A percentile compares a stretch with the other conserved stretches of the same genome.
Evolutionary conservation across 2,888 invertebrate genomes (phyloP).

Genomic region (Galerucella pusilla): DNA sequence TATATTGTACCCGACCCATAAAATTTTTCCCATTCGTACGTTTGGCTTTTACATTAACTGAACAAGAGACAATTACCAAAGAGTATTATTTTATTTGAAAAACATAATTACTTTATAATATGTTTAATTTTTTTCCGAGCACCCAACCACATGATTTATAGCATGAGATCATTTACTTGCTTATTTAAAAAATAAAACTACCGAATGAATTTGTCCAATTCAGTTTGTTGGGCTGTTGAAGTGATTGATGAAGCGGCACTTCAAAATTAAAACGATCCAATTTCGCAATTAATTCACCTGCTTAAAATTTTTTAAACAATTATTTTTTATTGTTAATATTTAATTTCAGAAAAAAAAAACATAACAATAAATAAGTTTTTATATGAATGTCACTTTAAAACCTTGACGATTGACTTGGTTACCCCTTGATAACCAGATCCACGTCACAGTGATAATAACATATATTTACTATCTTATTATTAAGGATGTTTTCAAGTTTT

Average conservation of each 20-base stretch:
- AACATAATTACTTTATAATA: constrained; percentile 59
- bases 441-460: background rate
- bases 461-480: constrained; percentile 1
- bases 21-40: constrained; percentile 47
- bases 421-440: background rate
- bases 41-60: constrained; percentile 56
- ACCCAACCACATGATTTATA: constrained; percentile 52
- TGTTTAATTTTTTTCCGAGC: constrained; percentile 50
- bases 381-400: background rate
- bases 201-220: constrained; percentile 36
- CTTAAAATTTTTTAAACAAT: constrained; percentile 12
- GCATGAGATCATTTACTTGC: constrained; percentile 48
- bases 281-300: constrained; percentile 12
- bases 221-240: constrained; percentile 25
- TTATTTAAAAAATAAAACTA: constrained; percentile 39
- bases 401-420: background rate
- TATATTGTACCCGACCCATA: constrained; percentile 47
- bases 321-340: too few relatives aligned
- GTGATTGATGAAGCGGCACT: constrained; percentile 34
- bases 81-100: constrained; percentile 57
- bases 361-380: too few relatives aligned
- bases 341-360: too few relatives aligned
- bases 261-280: constrained; percentile 27
- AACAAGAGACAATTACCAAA: constrained; percentile 55
- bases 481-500: background rate